Evolutionary conservation across 2,113 vertebrate genomes (phyloP).

Genomic region (Pterocles orientalis): DNA sequence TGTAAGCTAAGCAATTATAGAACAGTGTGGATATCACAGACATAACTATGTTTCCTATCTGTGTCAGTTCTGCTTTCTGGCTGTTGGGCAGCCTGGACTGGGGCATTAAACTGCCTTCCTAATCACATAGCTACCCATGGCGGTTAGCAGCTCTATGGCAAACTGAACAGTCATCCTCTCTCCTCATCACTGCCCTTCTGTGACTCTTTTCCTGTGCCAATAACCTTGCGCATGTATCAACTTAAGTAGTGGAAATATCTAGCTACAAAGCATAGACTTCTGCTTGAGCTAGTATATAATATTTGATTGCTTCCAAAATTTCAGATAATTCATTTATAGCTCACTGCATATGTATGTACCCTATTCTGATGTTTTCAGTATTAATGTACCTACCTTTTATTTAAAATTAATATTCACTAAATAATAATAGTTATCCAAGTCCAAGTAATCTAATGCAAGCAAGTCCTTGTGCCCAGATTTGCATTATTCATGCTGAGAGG

Average conservation of each 20-base stretch:
- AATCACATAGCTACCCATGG: neutral
- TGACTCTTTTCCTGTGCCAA: neutral
- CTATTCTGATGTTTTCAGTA: neutral
- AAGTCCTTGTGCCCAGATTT: neutral
- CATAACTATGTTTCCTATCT: neutral
- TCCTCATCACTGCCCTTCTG: neutral
- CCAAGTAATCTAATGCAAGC: neutral
- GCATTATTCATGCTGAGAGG: neutral
- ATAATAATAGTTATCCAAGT: neutral
- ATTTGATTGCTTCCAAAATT: neutral
- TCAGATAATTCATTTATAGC: neutral
- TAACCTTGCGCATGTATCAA: neutral
- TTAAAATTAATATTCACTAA: slow-evolving; percentile 18
- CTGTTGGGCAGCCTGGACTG: neutral
- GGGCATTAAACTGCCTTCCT: neutral
- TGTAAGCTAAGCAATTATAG: neutral
- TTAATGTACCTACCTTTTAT: neutral
- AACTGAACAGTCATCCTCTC: neutral
- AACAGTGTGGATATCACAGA: neutral
- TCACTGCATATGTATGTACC: neutral
- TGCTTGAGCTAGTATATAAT: neutral
- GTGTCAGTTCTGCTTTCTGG: neutral
- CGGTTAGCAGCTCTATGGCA: neutral
- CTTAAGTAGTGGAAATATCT: neutral
- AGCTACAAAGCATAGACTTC: neutral